Evolutionary conservation across 1,140 invertebrate species (phyloP), one percentile per base, ranked within the genome.

Genomic region (Tetragonula clypearis): DNA sequence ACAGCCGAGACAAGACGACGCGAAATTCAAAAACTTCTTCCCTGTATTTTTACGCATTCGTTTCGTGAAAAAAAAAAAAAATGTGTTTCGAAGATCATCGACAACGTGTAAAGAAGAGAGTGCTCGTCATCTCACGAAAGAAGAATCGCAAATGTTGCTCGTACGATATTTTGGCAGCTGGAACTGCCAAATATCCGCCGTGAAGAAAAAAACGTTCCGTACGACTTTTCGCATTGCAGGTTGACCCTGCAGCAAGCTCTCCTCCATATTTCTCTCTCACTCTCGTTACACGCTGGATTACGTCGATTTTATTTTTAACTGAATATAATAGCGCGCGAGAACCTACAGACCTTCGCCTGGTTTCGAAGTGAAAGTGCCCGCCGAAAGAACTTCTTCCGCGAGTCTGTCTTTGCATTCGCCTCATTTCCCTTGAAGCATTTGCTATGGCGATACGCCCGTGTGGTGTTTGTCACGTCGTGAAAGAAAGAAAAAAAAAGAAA

Each of bases 261-360:
- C 79, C 84, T 71, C 58, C 23, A 30, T n/a, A 60, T 78, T 73
- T 80, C 83, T 58, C 83, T 58, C 60, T 79, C 66, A 8, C 8
- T 74, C 69, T 74, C 69, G 30, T 90, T 68, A 56, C 30, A 30
- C 53, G 62, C 66, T 26, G 41, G 58, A 80, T 90, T 90, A 87
- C 89, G 90, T 91, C 92, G 91, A 74, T 23, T 85, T 91, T 92
- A 92, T 90, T 91, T 91, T 90, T 87, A 88, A 90, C 62, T 53
- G 77, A 73, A 66, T 49, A 49, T 49, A 49, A 49, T 83, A 78
- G 79, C 69, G 49, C 81, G 19, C 41, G 65, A 78, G 80, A 86
- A 89, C 69, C 66, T 72, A 65, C 74, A n/a, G 82, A 86, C 87
- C 84, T 89, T 89, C 87, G 87, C 80, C 69, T 75, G 81, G 23